Evolutionary conservation across 92 coral and sea anemone genomes (phyloP), one percentile per base, ranked within the genome.

Genomic region (Nematostella vectensis): DNA sequence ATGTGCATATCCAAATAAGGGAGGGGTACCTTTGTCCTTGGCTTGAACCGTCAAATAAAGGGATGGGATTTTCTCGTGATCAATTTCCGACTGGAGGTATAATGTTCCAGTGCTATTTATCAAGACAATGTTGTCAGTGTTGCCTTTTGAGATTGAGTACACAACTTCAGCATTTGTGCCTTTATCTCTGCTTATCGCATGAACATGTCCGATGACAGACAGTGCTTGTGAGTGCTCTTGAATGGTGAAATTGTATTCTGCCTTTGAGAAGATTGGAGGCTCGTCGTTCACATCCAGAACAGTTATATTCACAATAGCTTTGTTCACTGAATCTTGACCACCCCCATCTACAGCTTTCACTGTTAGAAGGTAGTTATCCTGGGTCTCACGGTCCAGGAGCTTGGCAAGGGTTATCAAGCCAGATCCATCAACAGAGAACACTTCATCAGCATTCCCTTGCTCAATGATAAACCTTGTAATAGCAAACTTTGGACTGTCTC

Each of bases 221-320:
- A 38, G 49, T 17, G 63, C 36, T 47, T 66, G 58, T 1, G 82
- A 62, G 51, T 93, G 81, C 58, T 93, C 99, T 50, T 58, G 30
- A 40, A 86, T 55, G 29, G 68, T 59, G 69, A 78, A 87, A 39
- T 59, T 79, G 62, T 93, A 87, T 31, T 66, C 38, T 3, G 71
- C 28, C 12, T 81, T 66, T 48, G 55, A 19, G 47, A 93, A 93
- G 25, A 75, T 68, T 19, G 99, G 99, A 3, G 99, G 93, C 3
- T 86, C 94, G 39, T 93, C 99, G 47, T 93, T 93, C 0, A 93
- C 85, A 69, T 93, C 99, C 43, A 69, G 63, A 13, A 93, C 96
- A 19, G 69, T 73, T 25, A 93, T 65, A 40, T 52, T 39, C 12
- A 93, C 83, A 6, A 75, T 29, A 15, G 96, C 99, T 59, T 50